phyloP scores from a whole-genome alignment of 2,113 vertebrate species.

The Pimephales promelas region DNA sequence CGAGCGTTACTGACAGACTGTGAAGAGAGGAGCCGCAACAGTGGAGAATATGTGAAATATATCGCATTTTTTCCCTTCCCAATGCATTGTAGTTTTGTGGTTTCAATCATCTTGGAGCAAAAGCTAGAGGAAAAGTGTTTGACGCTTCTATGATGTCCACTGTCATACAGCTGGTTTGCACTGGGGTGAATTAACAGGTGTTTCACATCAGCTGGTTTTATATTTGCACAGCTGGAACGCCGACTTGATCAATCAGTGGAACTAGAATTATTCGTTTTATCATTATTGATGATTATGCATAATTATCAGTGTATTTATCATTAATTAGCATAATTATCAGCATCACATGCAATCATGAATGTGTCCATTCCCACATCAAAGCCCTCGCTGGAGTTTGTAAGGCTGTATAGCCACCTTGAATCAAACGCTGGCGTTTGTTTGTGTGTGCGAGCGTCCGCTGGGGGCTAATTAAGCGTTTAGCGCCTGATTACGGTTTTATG shows the following conservation, averaged over 20 bases:
- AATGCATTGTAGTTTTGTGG: no score
- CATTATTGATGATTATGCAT: background rate
- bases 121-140: background rate
- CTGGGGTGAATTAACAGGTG: background rate
- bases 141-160: background rate
- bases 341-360: background rate
- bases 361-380: background rate
- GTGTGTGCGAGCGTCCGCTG: slow-evolving; percentile 7
- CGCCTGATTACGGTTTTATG: slow-evolving; percentile 23
- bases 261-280: background rate
- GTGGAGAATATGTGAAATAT: no score
- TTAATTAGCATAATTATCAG: background rate
- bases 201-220: background rate
- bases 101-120: background rate
- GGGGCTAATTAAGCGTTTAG: slow-evolving; percentile 48
- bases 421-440: slow-evolving; percentile 4
- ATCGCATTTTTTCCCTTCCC: no score
- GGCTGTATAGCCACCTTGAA: background rate
- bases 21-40: no score
- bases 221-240: background rate
- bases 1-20: no score
- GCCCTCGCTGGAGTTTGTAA: background rate
- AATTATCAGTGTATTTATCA: background rate
- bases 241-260: background rate
- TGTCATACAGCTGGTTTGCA: background rate